Base-by-base conservation (phyloP, 2,797 vertebrate genomes). In the Nothura maculosa region DNA sequence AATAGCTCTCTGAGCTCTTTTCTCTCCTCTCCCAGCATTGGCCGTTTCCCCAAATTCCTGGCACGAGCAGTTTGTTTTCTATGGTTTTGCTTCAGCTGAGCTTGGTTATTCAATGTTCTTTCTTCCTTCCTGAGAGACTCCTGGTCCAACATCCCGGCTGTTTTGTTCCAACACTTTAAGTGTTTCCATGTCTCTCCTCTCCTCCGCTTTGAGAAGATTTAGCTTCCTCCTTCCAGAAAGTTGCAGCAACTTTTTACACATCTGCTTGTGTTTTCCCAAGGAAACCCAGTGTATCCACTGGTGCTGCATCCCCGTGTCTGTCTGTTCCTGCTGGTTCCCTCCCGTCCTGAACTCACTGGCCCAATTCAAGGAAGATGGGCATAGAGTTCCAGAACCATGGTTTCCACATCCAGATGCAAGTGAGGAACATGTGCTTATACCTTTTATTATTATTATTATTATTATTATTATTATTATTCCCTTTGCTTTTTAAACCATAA, bases 71-170 rank as follows among this genome's bases (percentile, higher is more conserved):
- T 83, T 95, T 91, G 63, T 92, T 95, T 94, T 93, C 85, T 80
- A 25, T 69, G 77, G 81, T 88, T 95, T 95, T 95, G 34, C 38
- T 94, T 90, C 81, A 74, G 52, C 52, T 91, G 48, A 92, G 20
- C 55, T 80, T 69, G 45, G 50, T 85, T 92, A 57, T 77, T 88
- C 66, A 76, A 87, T 40, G 38, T 32, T 28, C 61, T 89, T 84
- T 55, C 43, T 91, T 85, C 47, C 81, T 92, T 87, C 63, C 55
- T 81, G 63, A 62, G 60, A 63, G 38, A 61, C 12, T 81, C 72
- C 43, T 89, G 17, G 34, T 77, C 36, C 75, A 90, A 28, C 11
- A 42, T 63, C 38, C 58, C n/a, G 60, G 69, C 54, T 89, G 30
- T 81, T 95, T 89, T 50, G 40, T 90, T 68, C 78, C 57, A 84